A percentile compares a stretch with the other conserved stretches of the same genome.
These are phyloP conservation scores for Euzetes globulus DNA, from an alignment of 2,888 invertebrate species.

Conservation along the genomic window DNA sequence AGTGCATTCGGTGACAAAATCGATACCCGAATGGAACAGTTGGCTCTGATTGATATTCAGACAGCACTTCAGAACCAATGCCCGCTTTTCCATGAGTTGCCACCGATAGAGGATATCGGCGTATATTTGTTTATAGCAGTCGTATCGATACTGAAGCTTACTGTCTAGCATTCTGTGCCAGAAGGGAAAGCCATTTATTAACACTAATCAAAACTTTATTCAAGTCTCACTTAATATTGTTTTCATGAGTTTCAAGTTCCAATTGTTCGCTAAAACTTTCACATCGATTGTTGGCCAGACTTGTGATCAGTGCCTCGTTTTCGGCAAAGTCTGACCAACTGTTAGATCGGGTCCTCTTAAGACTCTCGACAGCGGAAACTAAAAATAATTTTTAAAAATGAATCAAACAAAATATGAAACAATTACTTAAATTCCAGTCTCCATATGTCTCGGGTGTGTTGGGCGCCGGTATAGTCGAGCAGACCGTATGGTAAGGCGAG, in stretches of 20 bases:
- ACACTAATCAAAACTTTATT: neutral
- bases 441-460: slow-evolving; percentile 27
- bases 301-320: slow-evolving; percentile 44
- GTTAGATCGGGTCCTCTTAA: slow-evolving; percentile 61
- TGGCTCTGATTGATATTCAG: neutral
- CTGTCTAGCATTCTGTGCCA: slow-evolving; percentile 51
- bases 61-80: slow-evolving; percentile 60
- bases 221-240: slow-evolving; percentile 41
- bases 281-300: neutral
- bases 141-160: slow-evolving; percentile 57
- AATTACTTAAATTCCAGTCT: slow-evolving; percentile 33
- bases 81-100: slow-evolving; percentile 68
- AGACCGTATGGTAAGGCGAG: slow-evolving; percentile 85
- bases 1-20: slow-evolving; percentile 53
- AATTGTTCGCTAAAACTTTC: slow-evolving; percentile 38
- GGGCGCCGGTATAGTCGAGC: slow-evolving; percentile 52
- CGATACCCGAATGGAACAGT: neutral
- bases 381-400: neutral
- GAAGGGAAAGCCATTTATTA: neutral
- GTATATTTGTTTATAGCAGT: slow-evolving; percentile 76
- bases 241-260: slow-evolving; percentile 46
- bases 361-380: slow-evolving; percentile 39
- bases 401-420: neutral
- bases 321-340: slow-evolving; percentile 82
- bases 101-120: slow-evolving; percentile 80